phyloP scores from a whole-genome alignment of 2,888 invertebrate species.

The Coelopa pilipes region DNA sequence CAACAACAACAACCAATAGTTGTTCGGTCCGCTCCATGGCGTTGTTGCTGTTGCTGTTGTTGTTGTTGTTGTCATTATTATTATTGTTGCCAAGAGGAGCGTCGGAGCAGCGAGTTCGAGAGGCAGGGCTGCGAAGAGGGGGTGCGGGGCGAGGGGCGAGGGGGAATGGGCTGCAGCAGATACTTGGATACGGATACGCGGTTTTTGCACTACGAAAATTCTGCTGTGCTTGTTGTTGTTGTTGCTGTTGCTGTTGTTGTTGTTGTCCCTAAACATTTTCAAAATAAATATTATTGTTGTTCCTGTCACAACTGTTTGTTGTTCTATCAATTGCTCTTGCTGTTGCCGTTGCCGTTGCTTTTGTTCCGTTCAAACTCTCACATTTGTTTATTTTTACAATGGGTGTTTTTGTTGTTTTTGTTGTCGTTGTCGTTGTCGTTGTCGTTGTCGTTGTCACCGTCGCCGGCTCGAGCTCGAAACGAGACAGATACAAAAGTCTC shows the following conservation, averaged over 20 bases:
- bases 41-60: not conserved
- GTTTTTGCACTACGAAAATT: not conserved
- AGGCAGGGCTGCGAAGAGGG: not conserved
- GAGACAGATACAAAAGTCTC: no score
- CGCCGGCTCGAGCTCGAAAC: no score
- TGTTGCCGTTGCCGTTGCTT: no score
- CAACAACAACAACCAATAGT: slow-evolving; percentile 14
- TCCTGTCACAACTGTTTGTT: not conserved
- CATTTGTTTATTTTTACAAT: no score
- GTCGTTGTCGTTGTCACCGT: no score
- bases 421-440: no score
- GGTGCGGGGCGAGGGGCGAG: not conserved
- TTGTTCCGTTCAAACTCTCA: no score
- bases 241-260: not conserved
- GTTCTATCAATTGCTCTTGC: not conserved
- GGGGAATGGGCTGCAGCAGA: slow-evolving; percentile 1
- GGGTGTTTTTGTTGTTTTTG: no score
- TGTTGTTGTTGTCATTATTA: not conserved
- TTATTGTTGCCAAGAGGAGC: not conserved
- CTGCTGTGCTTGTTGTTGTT: no score
- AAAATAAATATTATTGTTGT: not conserved
- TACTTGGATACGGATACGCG: slow-evolving; percentile 29
- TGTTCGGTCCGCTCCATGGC: not conserved
- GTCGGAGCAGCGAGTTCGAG: not conserved
- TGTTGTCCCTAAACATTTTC: slow-evolving; percentile 1